Evolutionary conservation across 2,113 vertebrate species (phyloP).

Genomic region (Furnarius figulus): DNA sequence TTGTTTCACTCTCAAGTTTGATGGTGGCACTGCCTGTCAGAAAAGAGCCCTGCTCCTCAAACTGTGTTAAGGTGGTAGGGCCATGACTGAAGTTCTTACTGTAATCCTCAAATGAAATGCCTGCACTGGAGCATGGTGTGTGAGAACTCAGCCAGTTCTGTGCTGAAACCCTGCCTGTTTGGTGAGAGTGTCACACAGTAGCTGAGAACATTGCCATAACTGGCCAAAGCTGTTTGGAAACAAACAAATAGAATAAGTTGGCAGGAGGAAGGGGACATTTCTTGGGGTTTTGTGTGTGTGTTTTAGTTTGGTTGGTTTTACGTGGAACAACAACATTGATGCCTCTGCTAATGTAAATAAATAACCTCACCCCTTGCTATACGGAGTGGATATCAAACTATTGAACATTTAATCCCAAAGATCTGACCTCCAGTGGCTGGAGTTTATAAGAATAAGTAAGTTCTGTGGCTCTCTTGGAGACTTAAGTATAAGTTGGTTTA

Average conservation of each 20-base stretch:
- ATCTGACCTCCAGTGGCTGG: background rate
- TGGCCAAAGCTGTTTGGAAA: background rate
- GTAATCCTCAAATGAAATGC: background rate
- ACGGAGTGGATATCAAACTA: background rate
- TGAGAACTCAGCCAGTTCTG: background rate
- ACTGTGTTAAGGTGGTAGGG: background rate
- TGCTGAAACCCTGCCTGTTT: background rate
- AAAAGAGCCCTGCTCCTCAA: background rate
- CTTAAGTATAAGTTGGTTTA: background rate
- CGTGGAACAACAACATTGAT: background rate
- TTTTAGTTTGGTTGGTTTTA: background rate
- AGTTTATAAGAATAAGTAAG: background rate
- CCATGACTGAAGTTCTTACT: background rate
- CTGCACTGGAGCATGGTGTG: background rate
- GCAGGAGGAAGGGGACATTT: accelerated
- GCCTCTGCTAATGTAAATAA: background rate
- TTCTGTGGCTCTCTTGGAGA: background rate
- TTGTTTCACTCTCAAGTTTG: background rate
- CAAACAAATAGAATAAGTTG: background rate
- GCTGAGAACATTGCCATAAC: background rate
- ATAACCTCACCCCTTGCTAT: background rate
- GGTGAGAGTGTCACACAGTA: background rate
- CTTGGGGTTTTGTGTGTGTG: no score
- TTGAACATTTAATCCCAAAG: background rate
- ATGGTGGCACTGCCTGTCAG: background rate